Percentiles rank a stretch among this genome's conserved stretches.
These are phyloP conservation scores for Ashinkailepas kermadecensis DNA, from an alignment of 2,888 invertebrate genomes.

Conservation along the genomic window DNA sequence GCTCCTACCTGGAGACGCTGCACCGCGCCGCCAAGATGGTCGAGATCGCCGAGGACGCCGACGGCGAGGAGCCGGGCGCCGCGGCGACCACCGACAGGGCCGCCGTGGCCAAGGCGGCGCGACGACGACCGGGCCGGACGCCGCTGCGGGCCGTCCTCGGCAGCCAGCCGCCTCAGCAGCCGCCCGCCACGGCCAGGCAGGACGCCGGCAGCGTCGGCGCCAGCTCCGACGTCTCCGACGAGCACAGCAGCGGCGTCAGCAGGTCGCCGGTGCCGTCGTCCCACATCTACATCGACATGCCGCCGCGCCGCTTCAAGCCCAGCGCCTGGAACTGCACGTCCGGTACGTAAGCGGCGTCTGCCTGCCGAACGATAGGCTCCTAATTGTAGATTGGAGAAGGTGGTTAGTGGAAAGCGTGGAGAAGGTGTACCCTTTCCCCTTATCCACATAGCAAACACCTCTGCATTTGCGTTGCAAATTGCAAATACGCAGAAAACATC, in stretches of 20 bases:
- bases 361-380: too few species aligned
- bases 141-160: neutral
- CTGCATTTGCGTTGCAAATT: too few species aligned
- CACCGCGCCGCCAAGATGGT: neutral
- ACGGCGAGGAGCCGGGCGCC: neutral
- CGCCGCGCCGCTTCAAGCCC: neutral
- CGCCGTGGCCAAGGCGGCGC: neutral
- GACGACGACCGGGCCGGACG: neutral
- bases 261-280: conserved; percentile 2
- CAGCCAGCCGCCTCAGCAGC: neutral
- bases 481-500: too few species aligned
- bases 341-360: neutral
- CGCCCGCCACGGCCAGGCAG: neutral
- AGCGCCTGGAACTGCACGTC: conserved; percentile 6
- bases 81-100: neutral
- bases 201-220: neutral
- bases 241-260: neutral
- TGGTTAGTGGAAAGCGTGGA: neutral
- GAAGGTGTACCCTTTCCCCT: too few species aligned
- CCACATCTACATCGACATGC: conserved; percentile 18
- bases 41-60: neutral
- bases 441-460: too few species aligned
- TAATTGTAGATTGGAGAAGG: neutral
- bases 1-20: conserved; percentile 18
- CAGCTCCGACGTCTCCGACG: conserved; percentile 12